Evolutionary conservation across 2,888 invertebrate species (phyloP), one percentile per base, ranked within the genome.

Genomic region (Fragum whitleyi): DNA sequence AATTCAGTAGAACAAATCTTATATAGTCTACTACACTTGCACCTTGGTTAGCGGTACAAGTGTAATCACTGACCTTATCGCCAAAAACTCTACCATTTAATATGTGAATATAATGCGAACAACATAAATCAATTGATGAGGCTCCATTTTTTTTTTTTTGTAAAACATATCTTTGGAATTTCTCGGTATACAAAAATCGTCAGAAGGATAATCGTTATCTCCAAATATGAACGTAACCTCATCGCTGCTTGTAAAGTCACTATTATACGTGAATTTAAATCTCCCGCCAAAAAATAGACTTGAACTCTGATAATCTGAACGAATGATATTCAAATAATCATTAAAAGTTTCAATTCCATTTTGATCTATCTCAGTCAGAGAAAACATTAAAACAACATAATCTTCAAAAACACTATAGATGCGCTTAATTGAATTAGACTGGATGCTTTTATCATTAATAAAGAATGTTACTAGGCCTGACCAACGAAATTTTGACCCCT

Each of bases 191-290:
- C 16, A n/a, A 68, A 75, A 75, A 16, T 57, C 47, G 68, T 75
- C 75, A 47, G 47, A 73, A 19, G 61, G 62, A 36, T 73, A 73
- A 36, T 42, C 55, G 5, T 29, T 51, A 36, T 61, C 73, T 6
- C 51, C 73, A n/a, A 73, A 73, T n/a, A 73, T 51, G 42, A 29
- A 62, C 2, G 26, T 19, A 28, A 73, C 1, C 29, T 73, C 73
- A 32, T 73, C 73, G 7, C 39, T 51, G 16, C 47, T 59, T 28
- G 62, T 62, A 51, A 29, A 73, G 28, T 73, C 73, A 62, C 7
- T 19, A 26, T 65, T 11, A 39, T 62, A 28, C 73, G 9, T 1
- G 62, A 36, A 28, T 72, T 72, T 28, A 72, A 28, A 42, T 72
- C 72, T 36, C 61, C n/a, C 72, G 23, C 59, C 59, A 3, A 21